Evolutionary conservation across 2,888 invertebrate genomes (phyloP).

Genomic region (Drosophila recens): DNA sequence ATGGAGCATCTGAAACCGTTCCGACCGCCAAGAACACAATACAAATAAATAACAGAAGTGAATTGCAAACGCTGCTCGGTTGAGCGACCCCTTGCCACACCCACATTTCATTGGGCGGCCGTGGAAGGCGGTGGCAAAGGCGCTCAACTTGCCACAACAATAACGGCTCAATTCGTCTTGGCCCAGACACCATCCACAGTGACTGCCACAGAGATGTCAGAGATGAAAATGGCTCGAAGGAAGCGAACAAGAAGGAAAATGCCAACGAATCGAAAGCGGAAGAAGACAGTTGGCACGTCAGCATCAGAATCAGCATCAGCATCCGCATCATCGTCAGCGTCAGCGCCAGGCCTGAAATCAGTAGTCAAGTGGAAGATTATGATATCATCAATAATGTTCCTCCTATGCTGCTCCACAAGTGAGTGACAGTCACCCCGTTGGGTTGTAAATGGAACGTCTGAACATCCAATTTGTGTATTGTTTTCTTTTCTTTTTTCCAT

Average conservation of each 20-base stretch:
- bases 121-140: conserved; percentile 32
- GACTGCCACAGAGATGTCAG: conserved; percentile 3
- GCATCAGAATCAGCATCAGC: conserved; percentile 65
- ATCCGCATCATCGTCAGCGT: conserved; percentile 65
- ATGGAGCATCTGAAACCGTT: conserved; percentile 49
- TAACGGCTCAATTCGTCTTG: conserved; percentile 62
- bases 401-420: conserved; percentile 82
- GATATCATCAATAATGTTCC: conserved; percentile 84
- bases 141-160: conserved; percentile 49
- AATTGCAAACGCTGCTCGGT: conserved; percentile 26
- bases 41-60: conserved; percentile 54
- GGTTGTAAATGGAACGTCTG: conserved; percentile 35
- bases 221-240: conserved; percentile 32
- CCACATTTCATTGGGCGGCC: conserved; percentile 2
- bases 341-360: conserved; percentile 73
- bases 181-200: conserved; percentile 15
- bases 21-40: conserved; percentile 33
- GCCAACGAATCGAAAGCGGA: conserved; percentile 73
- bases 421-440: conserved; percentile 66
- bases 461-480: conserved; percentile 35
- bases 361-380: conserved; percentile 85
- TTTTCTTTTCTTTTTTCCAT: neutral
- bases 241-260: conserved; percentile 56
- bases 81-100: conserved; percentile 30
- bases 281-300: conserved; percentile 75